Evolutionary conservation across 2,888 invertebrate species (phyloP), one percentile per base, ranked within the genome.

Genomic region (Prenolepis imparis): DNA sequence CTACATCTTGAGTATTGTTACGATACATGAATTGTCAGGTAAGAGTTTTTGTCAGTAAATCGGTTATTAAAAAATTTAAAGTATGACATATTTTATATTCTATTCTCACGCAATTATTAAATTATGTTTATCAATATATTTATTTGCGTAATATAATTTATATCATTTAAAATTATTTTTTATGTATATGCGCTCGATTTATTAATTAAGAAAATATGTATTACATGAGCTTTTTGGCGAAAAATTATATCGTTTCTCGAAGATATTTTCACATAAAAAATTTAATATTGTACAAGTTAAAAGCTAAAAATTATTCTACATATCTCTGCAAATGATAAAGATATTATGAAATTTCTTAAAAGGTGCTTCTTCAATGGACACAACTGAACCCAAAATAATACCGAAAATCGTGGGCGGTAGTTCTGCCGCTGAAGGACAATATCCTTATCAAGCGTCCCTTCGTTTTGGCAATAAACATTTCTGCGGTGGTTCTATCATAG

Each of bases 401-500:
- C 87, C 92, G 0, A 94, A 94, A 90, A 94, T 95, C 52, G 93
- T 94, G 9, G 96, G 96, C 0, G 96, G 96, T 0, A 94, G 94
- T 0, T 93, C 95, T 59, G 96, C 96, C 0, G 91, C 94, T 0
- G 96, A 96, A 57, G 96, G 96, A 0, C 95, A 96, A 6, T 95
- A 95, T 24, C 96, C 96, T 0, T 96, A 96, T 92, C 95, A 95
- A 91, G 96, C 96, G 0, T 96, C 96, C 0, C 91, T 96, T 1
- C 91, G 96, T 55, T 94, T 94, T 88, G 95, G 95, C 0, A 94
- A 95, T 6, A 95, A 95, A 90, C 96, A 96, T 89, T 96, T 96
- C 91, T 96, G 96, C 87, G 96, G 96, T 0, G 96, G 96, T 0
- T 96, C 96, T 0, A 93, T 96, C 2, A 92, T 96, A 18, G 95